Evolutionary conservation across 2,888 invertebrate species (phyloP).

Genomic region (Altica lythri): DNA sequence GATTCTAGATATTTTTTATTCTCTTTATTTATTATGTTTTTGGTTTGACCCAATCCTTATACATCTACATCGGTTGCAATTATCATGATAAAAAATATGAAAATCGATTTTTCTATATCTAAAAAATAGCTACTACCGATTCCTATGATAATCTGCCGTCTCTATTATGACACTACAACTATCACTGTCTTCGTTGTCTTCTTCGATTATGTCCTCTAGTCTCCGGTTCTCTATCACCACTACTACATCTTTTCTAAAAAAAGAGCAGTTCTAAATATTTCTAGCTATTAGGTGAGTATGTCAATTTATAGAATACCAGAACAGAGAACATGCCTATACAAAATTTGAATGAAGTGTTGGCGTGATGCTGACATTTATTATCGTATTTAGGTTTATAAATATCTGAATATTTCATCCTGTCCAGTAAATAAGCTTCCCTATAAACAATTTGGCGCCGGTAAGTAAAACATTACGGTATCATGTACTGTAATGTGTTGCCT

Average conservation of each 20-base stretch:
- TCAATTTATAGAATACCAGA: slow-evolving; percentile 1
- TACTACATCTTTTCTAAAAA: slow-evolving; percentile 54
- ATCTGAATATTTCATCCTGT: too few relatives aligned
- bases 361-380: too few relatives aligned
- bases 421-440: too few relatives aligned
- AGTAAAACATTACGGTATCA: too few relatives aligned
- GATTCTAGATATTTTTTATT: too few relatives aligned
- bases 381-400: too few relatives aligned
- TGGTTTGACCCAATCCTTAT: slow-evolving; percentile 7
- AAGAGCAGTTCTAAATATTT: slow-evolving; percentile 40
- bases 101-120: slow-evolving; percentile 6
- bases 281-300: slow-evolving; percentile 13
- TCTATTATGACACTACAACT: slow-evolving; percentile 38
- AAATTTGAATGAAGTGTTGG: too few relatives aligned
- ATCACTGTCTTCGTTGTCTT: slow-evolving; percentile 54
- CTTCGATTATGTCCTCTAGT: slow-evolving; percentile 55
- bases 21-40: too few relatives aligned
- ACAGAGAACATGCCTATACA: too few relatives aligned
- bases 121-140: slow-evolving; percentile 31
- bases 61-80: neutral
- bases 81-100: neutral
- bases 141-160: slow-evolving; percentile 27
- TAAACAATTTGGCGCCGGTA: too few relatives aligned
- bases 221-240: slow-evolving; percentile 50
- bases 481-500: too few relatives aligned